These are phyloP conservation scores for Callorhinus ursinus DNA, from an alignment of 2,113 vertebrate species.

Conservation along the genomic window DNA sequence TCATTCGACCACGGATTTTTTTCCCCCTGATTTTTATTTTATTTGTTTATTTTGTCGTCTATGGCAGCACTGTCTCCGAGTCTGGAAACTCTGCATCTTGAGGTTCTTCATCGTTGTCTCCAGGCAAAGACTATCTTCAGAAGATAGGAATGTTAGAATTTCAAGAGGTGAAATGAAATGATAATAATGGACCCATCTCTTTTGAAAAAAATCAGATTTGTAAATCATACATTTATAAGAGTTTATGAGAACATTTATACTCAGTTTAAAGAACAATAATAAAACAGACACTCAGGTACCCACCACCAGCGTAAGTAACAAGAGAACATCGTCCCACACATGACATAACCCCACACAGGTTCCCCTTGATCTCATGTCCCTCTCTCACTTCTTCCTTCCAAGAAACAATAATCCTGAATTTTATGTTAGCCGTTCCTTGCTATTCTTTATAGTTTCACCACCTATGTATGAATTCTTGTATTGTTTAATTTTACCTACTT, in stretches of 20 bases:
- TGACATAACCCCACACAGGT: background rate
- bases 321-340: background rate
- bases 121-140: background rate
- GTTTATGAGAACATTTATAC: background rate
- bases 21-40: background rate
- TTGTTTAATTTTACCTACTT: constrained; percentile 9
- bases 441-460: background rate
- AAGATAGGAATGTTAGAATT: background rate
- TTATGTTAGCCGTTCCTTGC: background rate
- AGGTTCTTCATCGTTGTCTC: background rate
- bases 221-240: background rate
- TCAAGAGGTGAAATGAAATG: background rate
- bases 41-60: background rate
- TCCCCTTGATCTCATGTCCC: background rate
- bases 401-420: background rate
- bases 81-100: background rate
- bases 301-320: background rate
- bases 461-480: background rate
- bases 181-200: background rate
- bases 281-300: background rate
- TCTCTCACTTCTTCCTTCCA: background rate
- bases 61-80: background rate
- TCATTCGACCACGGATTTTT: background rate
- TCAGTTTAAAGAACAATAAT: background rate
- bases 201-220: background rate